Percentiles rank a stretch among this genome's conserved stretches.
Conservation (phyloP, 2,797 vertebrate species). For the Catharus ustulatus region DNA sequence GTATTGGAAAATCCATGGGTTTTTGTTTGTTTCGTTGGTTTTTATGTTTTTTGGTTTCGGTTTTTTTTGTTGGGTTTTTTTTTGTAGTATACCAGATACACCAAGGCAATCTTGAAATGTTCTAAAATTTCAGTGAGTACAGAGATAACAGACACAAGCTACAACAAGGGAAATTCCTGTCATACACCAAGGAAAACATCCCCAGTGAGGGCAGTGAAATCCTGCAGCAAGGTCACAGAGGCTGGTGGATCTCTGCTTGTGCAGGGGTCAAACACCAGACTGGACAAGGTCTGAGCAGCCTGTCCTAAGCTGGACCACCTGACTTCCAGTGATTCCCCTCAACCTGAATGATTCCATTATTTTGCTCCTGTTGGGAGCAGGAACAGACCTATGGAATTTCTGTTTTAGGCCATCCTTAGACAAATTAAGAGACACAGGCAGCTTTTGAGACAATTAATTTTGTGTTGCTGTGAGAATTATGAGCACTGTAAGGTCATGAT, state of each 20-base stretch:
- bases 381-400: not conserved
- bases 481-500: not conserved
- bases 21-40: too few relatives aligned
- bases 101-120: not conserved
- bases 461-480: not conserved
- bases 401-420: not conserved
- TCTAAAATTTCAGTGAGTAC: not conserved
- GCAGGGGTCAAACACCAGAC: not conserved
- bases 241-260: not conserved
- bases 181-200: not conserved
- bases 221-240: not conserved
- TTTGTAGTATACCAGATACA: fast-evolving
- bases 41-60: too few relatives aligned
- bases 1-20: not conserved
- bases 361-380: not conserved
- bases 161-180: not conserved
- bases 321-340: not conserved
- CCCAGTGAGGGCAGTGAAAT: not conserved
- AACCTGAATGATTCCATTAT: not conserved
- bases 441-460: not conserved
- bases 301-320: not conserved
- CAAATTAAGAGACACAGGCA: not conserved
- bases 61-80: not conserved
- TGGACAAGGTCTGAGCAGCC: not conserved
- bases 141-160: not conserved